phyloP scores from a whole-genome alignment of 2,888 invertebrate species.

The Drosophila prostipennis region DNA sequence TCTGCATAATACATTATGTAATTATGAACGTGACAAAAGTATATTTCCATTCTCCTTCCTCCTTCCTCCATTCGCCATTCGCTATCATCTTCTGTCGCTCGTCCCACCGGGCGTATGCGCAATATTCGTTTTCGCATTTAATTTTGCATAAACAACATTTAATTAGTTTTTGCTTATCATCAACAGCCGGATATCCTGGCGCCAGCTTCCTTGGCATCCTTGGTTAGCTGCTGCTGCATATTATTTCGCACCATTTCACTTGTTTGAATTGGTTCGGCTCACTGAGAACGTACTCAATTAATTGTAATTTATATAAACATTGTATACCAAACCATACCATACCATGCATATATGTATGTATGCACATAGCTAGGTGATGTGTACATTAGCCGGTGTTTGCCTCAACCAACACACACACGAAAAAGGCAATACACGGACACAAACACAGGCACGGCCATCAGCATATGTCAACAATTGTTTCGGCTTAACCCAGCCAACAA shows the following conservation, averaged over 20 bases:
- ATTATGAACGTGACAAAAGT: constrained; percentile 76
- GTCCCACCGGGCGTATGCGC: constrained; percentile 51
- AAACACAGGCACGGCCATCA: constrained; percentile 26
- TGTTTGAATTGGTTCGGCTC: constrained; percentile 43
- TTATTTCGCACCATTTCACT: constrained; percentile 67
- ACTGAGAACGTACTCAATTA: constrained; percentile 64
- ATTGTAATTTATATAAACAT: constrained; percentile 64
- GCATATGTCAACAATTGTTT: constrained; percentile 38
- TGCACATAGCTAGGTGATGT: not conserved
- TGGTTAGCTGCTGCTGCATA: constrained; percentile 34
- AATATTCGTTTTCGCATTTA: constrained; percentile 48
- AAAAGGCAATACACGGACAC: constrained; percentile 6
- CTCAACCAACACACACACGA: constrained; percentile 1
- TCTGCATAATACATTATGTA: constrained; percentile 77
- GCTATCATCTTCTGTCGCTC: not conserved
- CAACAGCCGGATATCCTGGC: constrained; percentile 36
- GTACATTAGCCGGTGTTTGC: constrained; percentile 29
- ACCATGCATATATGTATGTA: not conserved
- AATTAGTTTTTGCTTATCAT: constrained; percentile 49
- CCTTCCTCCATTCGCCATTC: too few species aligned
- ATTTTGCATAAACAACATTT: constrained; percentile 49
- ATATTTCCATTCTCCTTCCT: constrained; percentile 15
- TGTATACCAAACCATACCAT: not conserved
- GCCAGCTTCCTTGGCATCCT: constrained; percentile 23
- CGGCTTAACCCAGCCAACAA: constrained; percentile 24